Conservation (phyloP, 1,140 invertebrate genomes). For the Chymomyza costata region DNA sequence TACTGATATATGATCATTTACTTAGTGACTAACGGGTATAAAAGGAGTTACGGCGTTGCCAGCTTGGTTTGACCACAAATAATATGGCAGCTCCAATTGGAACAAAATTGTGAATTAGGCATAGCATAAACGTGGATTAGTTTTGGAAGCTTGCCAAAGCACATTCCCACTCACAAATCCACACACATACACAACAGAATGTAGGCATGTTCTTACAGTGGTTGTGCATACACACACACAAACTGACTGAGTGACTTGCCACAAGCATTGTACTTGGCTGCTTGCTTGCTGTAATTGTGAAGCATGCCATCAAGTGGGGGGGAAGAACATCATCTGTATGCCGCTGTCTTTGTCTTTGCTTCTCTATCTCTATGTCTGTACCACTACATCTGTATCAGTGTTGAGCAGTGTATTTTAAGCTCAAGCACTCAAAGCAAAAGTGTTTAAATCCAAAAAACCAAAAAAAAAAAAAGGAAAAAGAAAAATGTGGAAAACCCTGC, state of each 20-base stretch:
- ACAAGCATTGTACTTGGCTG: neutral
- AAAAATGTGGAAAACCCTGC: constrained; percentile 11
- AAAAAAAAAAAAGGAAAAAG: constrained; percentile 18
- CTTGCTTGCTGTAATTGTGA: constrained; percentile 63
- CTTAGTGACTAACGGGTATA: too few species aligned
- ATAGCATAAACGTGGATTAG: too few species aligned
- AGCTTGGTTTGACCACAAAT: too few species aligned
- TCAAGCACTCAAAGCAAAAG: constrained; percentile 55
- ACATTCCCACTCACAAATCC: neutral
- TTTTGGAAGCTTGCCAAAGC: neutral
- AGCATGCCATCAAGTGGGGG: constrained; percentile 68
- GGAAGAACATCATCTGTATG: constrained; percentile 34
- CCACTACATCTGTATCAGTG: constrained; percentile 7
- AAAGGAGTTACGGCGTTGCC: too few species aligned
- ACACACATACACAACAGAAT: neutral
- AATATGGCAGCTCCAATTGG: too few species aligned
- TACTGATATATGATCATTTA: too few species aligned
- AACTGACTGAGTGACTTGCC: constrained; percentile 4
- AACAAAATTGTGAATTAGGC: too few species aligned
- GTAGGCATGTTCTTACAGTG: too few species aligned
- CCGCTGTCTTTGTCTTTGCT: constrained; percentile 10
- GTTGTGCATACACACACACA: too few species aligned
- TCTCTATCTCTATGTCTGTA: constrained; percentile 18
- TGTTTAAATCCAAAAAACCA: constrained; percentile 65
- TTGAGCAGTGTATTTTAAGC: constrained; percentile 63